Base-by-base conservation (phyloP, 2,113 vertebrate species). In the Marmota monax region DNA sequence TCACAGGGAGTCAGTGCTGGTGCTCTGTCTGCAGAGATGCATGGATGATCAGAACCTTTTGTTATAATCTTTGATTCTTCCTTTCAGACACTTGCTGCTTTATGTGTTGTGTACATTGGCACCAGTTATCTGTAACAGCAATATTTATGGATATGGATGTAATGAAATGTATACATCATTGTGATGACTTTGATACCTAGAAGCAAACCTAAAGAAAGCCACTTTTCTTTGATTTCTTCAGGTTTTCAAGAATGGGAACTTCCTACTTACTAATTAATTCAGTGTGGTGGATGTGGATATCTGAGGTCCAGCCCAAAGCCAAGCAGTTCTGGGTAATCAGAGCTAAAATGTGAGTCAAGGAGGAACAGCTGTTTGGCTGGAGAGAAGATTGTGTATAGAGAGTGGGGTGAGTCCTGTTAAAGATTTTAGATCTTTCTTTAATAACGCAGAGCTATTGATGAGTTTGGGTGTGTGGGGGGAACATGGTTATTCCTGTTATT, bases 161-260 rank as follows among this genome's bases (percentile, higher is more conserved):
- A 51, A 37, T 90, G 51, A 87, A 91, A 67, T 58, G 14, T 69
- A 61, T 9, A 76, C 9, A 22, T 42, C 67, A 73, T 8, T 93
- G 16, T 74, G 80, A 45, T 85, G 22, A 22, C 37, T 84, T 72
- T 88, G 32, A 78, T 94, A 7, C 34, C 78, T 45, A 80, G 83
- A 72, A 76, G 23, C 14, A 18, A 94, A 23, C 70, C 32, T 72
- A 48, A 88, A 85, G 77, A 84, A 93, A 86, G 37, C 51, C 11
- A 48, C 29, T 84, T 88, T 77, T 69, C 63, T 63, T 74, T 61
- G 78, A 77, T 84, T 79, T 94, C 48, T 82, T 96, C 20, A 77
- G 51, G 9, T 76, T 95, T 92, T 90, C 20, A 51, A 39, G 72
- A 93, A 72, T 88, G 25, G 90, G 70, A 87, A 53, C 18, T 1